Base-by-base conservation (phyloP, 2,888 invertebrate species). In the Mythimna loreyi region DNA sequence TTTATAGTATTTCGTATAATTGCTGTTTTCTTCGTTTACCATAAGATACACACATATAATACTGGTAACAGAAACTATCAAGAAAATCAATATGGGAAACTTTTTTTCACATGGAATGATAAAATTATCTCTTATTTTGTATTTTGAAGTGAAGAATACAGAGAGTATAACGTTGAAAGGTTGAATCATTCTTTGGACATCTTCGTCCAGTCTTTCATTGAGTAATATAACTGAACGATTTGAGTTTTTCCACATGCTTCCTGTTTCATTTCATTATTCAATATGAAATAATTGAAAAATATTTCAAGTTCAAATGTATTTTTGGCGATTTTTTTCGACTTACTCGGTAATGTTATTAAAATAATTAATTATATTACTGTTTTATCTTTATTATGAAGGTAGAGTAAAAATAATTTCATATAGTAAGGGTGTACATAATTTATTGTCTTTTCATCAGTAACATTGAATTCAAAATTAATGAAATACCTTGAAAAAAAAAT, bases 51-150 rank as follows among this genome's bases (percentile, higher is more conserved):
- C 1, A 33, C 5, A 6, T 0, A 16, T 5, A 16, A 36, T 3
- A 7, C 28, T 16, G 11, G 23, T n/a, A 47, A 47, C 19, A 8
- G 5, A n/a, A 30, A 40, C 0, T 11, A 8, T n/a, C 0, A 56
- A 4, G 0, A 49, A 47, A 2, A 45, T 0, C 0, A 45, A 1
- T 9, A 57, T 19, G 0, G 2, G 70, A 43, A 40, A 70, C 2
- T 70, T 68, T 3, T 70, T 68, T 4, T 68, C 50, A 43, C 49
- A 25, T 0, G n/a, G 30, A 25, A 16, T 50, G n/a, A 70, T 69
- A 7, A 21, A 36, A 21, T 7, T 5, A 1, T 59, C 7, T 21
- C 40, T 52, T 13, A 68, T 59, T 71, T 68, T 68, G 25, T 40
- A 68, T 58, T 68, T 67, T 2, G 52, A 65, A 8, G 33, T 25